Conservation (phyloP, 2,797 vertebrate species). For the Mionectes olivaceus region DNA sequence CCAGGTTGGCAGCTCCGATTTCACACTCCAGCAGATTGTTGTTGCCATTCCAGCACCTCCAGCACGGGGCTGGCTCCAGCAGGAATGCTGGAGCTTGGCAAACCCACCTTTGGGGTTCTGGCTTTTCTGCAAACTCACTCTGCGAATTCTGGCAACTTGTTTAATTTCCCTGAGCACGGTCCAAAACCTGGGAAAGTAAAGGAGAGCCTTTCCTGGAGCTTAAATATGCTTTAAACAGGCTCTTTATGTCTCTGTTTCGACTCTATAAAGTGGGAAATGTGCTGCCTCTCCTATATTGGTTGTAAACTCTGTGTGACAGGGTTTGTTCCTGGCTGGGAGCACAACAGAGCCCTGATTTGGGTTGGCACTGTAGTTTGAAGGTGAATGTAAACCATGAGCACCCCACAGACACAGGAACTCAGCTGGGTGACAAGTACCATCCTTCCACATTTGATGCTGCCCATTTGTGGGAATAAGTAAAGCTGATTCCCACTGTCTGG, state of each 20-base stretch:
- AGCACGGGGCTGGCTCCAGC: background rate
- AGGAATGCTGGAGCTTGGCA: background rate
- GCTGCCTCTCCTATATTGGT: background rate
- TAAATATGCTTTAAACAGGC: background rate
- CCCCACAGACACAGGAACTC: background rate
- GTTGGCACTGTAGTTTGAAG: background rate
- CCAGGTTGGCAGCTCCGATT: conserved; percentile 28
- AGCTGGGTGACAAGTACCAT: background rate
- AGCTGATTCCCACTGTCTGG: background rate
- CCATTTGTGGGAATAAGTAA: background rate
- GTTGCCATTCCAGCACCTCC: conserved; percentile 45
- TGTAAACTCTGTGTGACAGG: background rate
- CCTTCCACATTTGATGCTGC: background rate
- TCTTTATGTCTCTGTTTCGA: background rate
- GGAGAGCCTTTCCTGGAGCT: conserved; percentile 16
- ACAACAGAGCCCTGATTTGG: background rate
- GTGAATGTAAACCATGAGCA: background rate
- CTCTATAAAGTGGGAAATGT: background rate
- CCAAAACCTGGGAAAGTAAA: conserved; percentile 18
- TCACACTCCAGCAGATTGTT: conserved; percentile 24
- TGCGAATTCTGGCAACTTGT: background rate
- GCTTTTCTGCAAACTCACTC: background rate
- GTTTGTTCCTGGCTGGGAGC: background rate
- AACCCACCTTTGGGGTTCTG: background rate
- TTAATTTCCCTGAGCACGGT: conserved; percentile 8